phyloP scores from a whole-genome alignment of 2,888 invertebrate species.

The Romanomermis culicivorax region DNA sequence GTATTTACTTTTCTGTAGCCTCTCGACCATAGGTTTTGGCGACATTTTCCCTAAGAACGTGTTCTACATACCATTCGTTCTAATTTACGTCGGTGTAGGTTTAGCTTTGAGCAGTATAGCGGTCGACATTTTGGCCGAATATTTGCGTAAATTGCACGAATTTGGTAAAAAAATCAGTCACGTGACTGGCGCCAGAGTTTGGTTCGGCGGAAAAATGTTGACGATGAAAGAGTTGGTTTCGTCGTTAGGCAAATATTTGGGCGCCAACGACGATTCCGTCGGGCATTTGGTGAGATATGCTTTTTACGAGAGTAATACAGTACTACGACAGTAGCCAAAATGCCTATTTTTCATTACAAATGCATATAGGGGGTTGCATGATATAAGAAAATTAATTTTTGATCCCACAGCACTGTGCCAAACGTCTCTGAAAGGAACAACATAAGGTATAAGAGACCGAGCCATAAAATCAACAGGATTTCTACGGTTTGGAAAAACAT shows the following conservation, averaged over 20 bases:
- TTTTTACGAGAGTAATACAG: no score
- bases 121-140: slow-evolving; percentile 2
- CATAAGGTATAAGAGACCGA: no score
- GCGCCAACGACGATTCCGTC: background rate
- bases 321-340: no score
- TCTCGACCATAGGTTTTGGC: slow-evolving; percentile 6
- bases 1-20: no score
- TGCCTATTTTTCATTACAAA: no score
- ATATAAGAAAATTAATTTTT: no score
- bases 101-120: background rate
- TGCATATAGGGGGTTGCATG: no score
- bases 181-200: background rate
- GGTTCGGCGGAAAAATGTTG: slow-evolving; percentile 1
- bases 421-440: no score
- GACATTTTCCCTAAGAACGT: slow-evolving; percentile 6
- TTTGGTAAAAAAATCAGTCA: background rate
- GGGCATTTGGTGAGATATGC: background rate
- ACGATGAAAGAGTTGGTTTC: background rate
- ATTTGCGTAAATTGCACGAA: background rate
- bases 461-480: no score
- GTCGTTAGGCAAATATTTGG: background rate
- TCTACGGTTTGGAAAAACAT: no score
- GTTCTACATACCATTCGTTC: background rate
- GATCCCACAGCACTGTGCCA: no score
- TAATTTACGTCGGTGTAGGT: background rate